Evolutionary conservation across 2,888 invertebrate genomes (phyloP).

Genomic region (Byasa hedistus): DNA sequence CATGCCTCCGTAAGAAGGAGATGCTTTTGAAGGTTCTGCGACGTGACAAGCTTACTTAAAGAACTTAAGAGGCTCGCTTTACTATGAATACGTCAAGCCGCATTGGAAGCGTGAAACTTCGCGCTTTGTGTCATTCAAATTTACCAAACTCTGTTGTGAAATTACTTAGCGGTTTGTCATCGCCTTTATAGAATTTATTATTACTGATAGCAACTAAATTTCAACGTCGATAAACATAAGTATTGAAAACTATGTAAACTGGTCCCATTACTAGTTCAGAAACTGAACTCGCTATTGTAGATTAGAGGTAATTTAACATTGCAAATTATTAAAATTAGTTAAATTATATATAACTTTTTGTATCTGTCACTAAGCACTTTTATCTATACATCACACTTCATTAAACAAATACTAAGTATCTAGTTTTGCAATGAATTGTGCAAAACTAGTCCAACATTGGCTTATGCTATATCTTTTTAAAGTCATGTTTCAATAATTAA

Average conservation of each 20-base stretch:
- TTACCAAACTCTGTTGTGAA: constrained; percentile 15
- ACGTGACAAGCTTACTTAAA: constrained; percentile 48
- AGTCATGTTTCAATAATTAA: too few species aligned
- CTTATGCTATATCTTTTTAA: too few species aligned
- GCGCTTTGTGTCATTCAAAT: constrained; percentile 21
- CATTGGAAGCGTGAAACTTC: constrained; percentile 21
- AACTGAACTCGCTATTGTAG: background rate
- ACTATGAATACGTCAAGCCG: constrained; percentile 26
- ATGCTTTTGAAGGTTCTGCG: constrained; percentile 37
- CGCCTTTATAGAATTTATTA: constrained; percentile 19
- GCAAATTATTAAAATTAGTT: background rate
- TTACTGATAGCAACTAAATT: constrained; percentile 2
- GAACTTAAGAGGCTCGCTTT: constrained; percentile 37
- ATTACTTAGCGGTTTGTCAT: constrained; percentile 23
- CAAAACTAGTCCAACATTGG: too few species aligned
- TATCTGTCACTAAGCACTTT: too few species aligned
- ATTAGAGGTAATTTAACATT: background rate
- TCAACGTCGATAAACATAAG: background rate
- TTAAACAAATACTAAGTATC: too few species aligned
- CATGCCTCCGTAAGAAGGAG: constrained; percentile 42
- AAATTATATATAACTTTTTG: too few species aligned
- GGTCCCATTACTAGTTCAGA: background rate
- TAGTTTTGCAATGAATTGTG: too few species aligned
- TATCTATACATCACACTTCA: too few species aligned
- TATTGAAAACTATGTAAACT: background rate